Evolutionary conservation across 2,113 vertebrate species (phyloP), one percentile per base, ranked within the genome.

Genomic region (Gulo gulo): DNA sequence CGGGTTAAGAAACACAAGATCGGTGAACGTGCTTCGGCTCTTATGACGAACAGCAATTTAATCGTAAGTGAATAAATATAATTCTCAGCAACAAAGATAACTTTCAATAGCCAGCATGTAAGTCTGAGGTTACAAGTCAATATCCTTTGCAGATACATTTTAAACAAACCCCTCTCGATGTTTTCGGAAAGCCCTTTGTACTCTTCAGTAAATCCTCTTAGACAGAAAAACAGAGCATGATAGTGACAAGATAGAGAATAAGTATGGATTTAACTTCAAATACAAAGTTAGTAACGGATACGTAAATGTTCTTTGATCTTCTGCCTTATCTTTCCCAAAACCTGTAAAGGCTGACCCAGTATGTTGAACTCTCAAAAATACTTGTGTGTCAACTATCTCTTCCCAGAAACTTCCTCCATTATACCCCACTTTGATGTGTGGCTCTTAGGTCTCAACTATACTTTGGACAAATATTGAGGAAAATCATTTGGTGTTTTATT

Each of bases 61-160:
- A 63, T 12, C 16, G 0, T 74, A 65, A 63, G 47, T 21, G n/a
- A 92, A 83, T 47, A 67, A 42, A 55, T 69, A 8, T 4, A 59
- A 88, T 95, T 95, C n/a, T 91, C 10, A n/a, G 55, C n/a, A 93
- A 88, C 7, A 85, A 86, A 88, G 50, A 69, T 42, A 74, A n/a
- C 87, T 96, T 95, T 71, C 84, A 91, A 61, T 88, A 78, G 26
- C 31, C 59, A 59, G 26, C 76, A 82, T 18, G 57, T 20, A 78
- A 47, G 9, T 79, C 57, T 96, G 73, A 96, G 34, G 39, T 88
- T 95, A 39, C 23, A 85, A 85, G 69, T 88, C 52, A 88, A 61
- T 82, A 88, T 82, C 91, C 15, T 88, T 61, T 95, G 61, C 3
- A 69, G 21, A 86, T 89, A 83, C 10, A 39, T 88, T 94, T 95